Evolutionary conservation across 1,140 invertebrate genomes (phyloP).

Genomic region (Caenorhabditis tropicalis): DNA sequence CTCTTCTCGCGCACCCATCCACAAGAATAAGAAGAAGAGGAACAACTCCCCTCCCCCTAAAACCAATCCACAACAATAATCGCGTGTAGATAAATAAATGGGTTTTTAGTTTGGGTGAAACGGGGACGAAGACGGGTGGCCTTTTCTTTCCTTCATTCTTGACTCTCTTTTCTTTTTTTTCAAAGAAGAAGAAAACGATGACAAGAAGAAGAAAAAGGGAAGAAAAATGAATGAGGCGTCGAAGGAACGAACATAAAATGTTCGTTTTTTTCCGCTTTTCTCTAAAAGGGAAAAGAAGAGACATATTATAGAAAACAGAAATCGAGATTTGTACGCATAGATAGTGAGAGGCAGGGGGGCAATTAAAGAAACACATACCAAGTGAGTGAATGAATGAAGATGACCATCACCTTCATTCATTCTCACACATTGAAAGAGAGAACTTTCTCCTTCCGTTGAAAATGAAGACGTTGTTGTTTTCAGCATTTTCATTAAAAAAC

Average conservation of each 20-base stretch:
- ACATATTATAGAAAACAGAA: not conserved
- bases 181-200: not conserved
- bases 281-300: not conserved
- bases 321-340: not conserved
- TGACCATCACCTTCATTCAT: not conserved
- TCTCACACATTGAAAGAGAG: not conserved
- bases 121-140: not conserved
- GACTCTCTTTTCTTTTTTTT: not conserved
- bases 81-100: conserved; percentile 28
- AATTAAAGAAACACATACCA: conserved; percentile 8
- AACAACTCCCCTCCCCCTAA: no score
- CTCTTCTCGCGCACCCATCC: not conserved
- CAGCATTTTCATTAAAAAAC: not conserved
- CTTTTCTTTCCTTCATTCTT: not conserved
- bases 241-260: not conserved
- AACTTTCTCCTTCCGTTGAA: no score
- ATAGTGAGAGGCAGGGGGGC: not conserved
- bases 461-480: no score
- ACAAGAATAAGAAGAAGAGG: no score
- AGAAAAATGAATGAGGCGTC: not conserved
- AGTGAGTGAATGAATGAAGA: no score
- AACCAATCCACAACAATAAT: not conserved
- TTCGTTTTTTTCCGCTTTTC: not conserved
- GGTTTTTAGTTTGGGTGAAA: not conserved
- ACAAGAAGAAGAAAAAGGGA: not conserved